Base-by-base conservation (phyloP, 2,888 invertebrate species). In the Heliconius erato region DNA sequence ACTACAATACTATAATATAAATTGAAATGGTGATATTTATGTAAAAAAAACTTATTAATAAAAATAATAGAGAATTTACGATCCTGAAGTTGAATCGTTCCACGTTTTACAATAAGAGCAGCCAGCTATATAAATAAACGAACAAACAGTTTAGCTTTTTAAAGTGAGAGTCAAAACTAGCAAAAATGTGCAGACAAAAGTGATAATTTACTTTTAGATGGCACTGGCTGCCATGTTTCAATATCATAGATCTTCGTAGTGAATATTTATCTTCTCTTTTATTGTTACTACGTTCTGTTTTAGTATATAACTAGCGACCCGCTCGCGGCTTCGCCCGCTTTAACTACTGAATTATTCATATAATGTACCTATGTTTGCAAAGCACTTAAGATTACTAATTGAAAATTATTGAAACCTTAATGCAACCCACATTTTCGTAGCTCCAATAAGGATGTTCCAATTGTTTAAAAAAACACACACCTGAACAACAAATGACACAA, bases 151-250 rank as follows among this genome's bases (percentile, higher is more conserved):
- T 35, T 76, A 63, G 26, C 63, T 76, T 63, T 63, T 63, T 63
- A 59, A 40, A 63, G 35, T 40, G 63, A 76, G 16, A 63, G 32
- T 35, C 35, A 76, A 76, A 76, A 76, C n/a, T 76, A 26, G 23
- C 7, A 76, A 40, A 40, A 63, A 63, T 63, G n/a, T 40, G n/a
- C 63, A 76, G 63, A 76, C 76, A 63, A 63, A 63, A 26, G 76
- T 76, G 16, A 63, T 76, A 76, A 76, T 76, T 76, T 76, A 76
- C 63, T 63, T 76, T 76, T 63, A 40, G 76, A 76, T 63, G 63
- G 63, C 76, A 76, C 16, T 63, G 6, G 63, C 63, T 63, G 63
- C 76, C 63, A 76, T 76, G 63, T 76, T 76, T 35, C 63, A 40
- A 76, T 35, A 76, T 40, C 35, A 76, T 40, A 76, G 35, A 40